Percentiles rank a stretch among this genome's conserved stretches.
These are phyloP conservation scores for Apamea monoglypha DNA, from an alignment of 2,888 invertebrate genomes.

Conservation along the genomic window DNA sequence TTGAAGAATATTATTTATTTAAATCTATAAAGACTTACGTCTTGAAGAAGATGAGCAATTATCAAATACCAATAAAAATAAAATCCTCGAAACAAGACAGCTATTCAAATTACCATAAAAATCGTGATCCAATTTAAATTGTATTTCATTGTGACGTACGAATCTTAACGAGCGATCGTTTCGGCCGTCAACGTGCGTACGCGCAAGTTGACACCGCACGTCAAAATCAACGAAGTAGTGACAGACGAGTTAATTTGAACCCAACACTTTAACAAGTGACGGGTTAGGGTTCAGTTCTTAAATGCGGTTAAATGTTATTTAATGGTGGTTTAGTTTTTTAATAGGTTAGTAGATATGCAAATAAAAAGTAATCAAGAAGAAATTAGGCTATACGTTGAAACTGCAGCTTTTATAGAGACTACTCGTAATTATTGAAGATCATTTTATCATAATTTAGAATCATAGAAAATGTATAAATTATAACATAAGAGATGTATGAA, in stretches of 20 bases:
- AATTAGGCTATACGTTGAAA: not conserved
- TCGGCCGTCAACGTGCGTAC: slow-evolving; percentile 76
- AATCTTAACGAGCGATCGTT: slow-evolving; percentile 71
- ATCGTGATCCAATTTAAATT: slow-evolving; percentile 81
- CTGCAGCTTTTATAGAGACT: not conserved
- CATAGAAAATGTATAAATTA: not conserved
- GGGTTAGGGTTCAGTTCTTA: slow-evolving; percentile 64
- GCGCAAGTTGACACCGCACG: slow-evolving; percentile 81
- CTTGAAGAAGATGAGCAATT: not conserved
- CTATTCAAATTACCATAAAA: slow-evolving; percentile 58
- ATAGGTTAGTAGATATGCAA: not conserved
- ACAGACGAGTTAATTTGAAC: slow-evolving; percentile 87
- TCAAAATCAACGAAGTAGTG: slow-evolving; percentile 83
- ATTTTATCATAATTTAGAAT: not conserved
- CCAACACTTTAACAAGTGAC: slow-evolving; percentile 71
- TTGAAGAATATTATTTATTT: not conserved
- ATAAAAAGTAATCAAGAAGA: not conserved
- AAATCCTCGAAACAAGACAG: slow-evolving; percentile 2
- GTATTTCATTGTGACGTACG: slow-evolving; percentile 64
- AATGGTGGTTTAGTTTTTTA: not conserved
- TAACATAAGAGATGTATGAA: not conserved
- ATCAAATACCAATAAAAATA: not conserved
- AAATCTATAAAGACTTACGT: not conserved
- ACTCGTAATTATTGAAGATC: not conserved
- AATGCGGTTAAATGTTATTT: slow-evolving; percentile 11